Evolutionary conservation across 2,113 vertebrate species (phyloP), one percentile per base, ranked within the genome.

Genomic region (Neolamprologus hecqui): DNA sequence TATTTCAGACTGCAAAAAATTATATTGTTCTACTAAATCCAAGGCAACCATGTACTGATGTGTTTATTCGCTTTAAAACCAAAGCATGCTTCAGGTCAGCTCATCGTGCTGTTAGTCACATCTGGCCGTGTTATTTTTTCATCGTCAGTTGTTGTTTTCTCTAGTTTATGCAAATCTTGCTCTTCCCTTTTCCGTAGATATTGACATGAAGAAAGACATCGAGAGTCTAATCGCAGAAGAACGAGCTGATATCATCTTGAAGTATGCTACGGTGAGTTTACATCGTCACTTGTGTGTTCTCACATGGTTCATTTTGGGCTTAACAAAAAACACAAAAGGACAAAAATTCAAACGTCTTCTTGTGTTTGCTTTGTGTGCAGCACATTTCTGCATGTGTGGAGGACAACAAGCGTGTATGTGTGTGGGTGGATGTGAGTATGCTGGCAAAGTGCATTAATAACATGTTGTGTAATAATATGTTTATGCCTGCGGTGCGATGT

Each of bases 171-270:
- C 4, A 40, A 6, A 2, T 23, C 12, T 35, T 13, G 2, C 37
- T 79, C 84, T 6, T 88, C 57, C 60, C 33, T 5, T 91, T 94
- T 3, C 42, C 58, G 96, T 94, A 98, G 97, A 94, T 97, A 97
- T 96, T 97, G 97, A 97, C 96, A 99, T 98, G 98, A 98, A 98
- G 97, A 99, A 98, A 93, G 98, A 99, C 86, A 96, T 98, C 79
- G 97, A 98, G 47, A 92, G 95, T 47, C 86, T 98, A 95, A 97
- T 98, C 96, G 96, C 96, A 93, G 97, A 97, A 93, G 98, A 99
- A 96, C 97, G 97, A 70, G 95, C 96, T 53, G 98, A 98, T 73
- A 98, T 98, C 79, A 94, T 99, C 92, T 92, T 94, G 85, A 98
- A 97, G 92, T 99, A 99, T 97, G 97, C 97, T 65, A 96, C 97